Evolutionary conservation across 2,797 vertebrate species (phyloP).

Genomic region (Eleutherodactylus coqui): DNA sequence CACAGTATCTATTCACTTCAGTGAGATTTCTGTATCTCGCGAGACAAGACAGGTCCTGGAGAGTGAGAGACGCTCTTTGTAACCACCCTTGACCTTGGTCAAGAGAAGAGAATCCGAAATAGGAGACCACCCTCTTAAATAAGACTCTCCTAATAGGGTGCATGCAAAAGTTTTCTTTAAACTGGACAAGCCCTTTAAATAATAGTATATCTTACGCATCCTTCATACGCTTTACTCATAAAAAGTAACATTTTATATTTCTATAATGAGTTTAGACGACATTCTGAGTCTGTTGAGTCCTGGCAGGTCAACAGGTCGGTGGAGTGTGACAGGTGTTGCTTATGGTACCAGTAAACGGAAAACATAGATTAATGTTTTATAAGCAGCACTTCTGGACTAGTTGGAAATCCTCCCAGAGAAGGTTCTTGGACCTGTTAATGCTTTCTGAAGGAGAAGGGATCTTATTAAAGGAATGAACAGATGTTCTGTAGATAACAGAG

Average conservation of each 20-base stretch:
- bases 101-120: too few relatives aligned
- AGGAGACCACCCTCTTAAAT: too few relatives aligned
- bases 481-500: conserved; percentile 76
- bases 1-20: too few relatives aligned
- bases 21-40: neutral
- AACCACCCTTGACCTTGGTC: too few relatives aligned
- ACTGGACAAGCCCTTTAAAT: neutral
- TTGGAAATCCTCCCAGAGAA: conserved; percentile 65
- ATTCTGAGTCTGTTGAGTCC: neutral
- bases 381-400: conserved; percentile 48
- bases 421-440: conserved; percentile 67
- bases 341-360: neutral
- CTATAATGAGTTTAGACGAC: neutral
- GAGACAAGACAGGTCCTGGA: too few relatives aligned
- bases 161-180: neutral
- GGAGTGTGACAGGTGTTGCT: neutral
- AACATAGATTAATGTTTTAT: conserved; percentile 64
- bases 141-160: neutral
- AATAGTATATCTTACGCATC: too few relatives aligned
- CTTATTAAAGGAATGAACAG: conserved; percentile 74
- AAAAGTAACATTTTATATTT: neutral
- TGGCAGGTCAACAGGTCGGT: neutral
- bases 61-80: too few relatives aligned
- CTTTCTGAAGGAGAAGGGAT: conserved; percentile 70
- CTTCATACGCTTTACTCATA: neutral